phyloP scores from a whole-genome alignment of 2,888 invertebrate species.

The Rhamnusium bicolor region DNA sequence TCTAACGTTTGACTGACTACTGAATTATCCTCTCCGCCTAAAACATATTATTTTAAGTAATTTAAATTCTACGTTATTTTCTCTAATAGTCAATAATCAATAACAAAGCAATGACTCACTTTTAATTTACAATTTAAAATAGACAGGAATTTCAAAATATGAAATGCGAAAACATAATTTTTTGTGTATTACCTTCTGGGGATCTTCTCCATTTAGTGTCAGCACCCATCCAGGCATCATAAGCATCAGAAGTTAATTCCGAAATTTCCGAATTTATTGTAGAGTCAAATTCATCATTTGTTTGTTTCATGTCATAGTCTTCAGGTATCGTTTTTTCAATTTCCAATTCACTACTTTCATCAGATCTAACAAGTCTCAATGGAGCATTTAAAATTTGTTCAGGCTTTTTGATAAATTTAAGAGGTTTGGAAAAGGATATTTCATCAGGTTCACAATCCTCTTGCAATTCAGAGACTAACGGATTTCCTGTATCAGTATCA shows the following conservation, averaged over 20 bases:
- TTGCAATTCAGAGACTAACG: conserved; percentile 86
- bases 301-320: conserved; percentile 70
- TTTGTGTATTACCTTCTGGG: conserved; percentile 78
- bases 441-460: conserved; percentile 87
- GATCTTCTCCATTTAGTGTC: conserved; percentile 82
- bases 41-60: conserved; percentile 5
- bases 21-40: conserved; percentile 71
- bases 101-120: too few species aligned
- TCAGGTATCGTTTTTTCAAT: conserved; percentile 62
- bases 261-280: conserved; percentile 71
- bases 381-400: conserved; percentile 50
- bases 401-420: conserved; percentile 65
- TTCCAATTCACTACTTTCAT: conserved; percentile 61
- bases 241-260: conserved; percentile 71
- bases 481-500: conserved; percentile 83
- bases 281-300: conserved; percentile 70
- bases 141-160: too few species aligned
- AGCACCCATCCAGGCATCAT: conserved; percentile 77
- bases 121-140: too few species aligned
- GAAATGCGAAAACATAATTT: too few species aligned
- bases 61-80: background rate
- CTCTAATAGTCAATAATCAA: too few species aligned
- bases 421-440: conserved; percentile 59
- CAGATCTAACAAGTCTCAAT: conserved; percentile 47
- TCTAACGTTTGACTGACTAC: conserved; percentile 71